Evolutionary conservation across 92 coral and sea anemone species (phyloP).

Genomic region (Porites evermanni): DNA sequence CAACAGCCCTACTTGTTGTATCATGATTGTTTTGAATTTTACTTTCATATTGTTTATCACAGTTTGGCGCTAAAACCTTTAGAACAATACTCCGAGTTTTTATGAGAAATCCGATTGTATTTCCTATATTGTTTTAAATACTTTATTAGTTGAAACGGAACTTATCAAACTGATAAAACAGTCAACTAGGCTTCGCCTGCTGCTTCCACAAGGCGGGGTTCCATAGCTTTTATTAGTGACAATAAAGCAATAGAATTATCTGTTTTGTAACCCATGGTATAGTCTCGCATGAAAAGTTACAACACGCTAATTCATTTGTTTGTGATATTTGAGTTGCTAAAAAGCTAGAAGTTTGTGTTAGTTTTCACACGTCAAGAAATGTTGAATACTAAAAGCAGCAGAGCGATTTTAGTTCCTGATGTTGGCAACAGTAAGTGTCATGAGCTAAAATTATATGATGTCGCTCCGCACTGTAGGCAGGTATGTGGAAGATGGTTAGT

Average conservation of each 20-base stretch:
- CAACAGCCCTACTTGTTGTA: background rate
- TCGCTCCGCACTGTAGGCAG: too few relatives aligned
- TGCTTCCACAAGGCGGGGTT: constrained; percentile 9
- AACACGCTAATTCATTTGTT: too few relatives aligned
- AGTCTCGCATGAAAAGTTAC: background rate
- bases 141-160: background rate
- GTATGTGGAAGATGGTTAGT: too few relatives aligned
- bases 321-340: too few relatives aligned
- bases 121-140: constrained; percentile 5
- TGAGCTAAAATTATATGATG: background rate
- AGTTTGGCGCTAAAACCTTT: background rate
- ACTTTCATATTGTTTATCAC: background rate
- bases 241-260: constrained; percentile 16
- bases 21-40: background rate
- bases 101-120: background rate
- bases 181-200: background rate
- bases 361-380: too few relatives aligned
- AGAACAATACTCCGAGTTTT: background rate
- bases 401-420: background rate
- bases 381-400: background rate
- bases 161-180: background rate
- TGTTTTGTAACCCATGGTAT: background rate
- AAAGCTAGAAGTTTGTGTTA: too few relatives aligned
- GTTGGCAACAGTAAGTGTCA: background rate
- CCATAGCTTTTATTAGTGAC: background rate